A percentile compares a stretch with the other conserved stretches of the same genome.
phyloP scores from a whole-genome alignment of 1,140 invertebrate species.

The Platyscapa corneri region DNA sequence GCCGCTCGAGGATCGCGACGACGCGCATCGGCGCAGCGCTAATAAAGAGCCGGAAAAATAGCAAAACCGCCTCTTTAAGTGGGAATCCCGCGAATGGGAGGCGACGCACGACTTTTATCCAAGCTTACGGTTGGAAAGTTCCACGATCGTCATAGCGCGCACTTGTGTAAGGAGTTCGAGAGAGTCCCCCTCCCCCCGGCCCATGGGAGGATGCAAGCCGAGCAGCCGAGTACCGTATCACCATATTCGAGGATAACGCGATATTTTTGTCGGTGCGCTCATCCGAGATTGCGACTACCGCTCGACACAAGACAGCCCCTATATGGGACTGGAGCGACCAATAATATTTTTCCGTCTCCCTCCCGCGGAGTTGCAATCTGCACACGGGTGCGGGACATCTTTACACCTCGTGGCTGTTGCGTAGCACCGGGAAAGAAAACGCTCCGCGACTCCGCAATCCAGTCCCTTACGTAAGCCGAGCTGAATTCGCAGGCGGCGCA shows the following conservation, averaged over 20 bases:
- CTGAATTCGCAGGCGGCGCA: neutral
- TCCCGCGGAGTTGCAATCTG: neutral
- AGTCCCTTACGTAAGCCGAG: neutral
- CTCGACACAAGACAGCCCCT: constrained; percentile 64
- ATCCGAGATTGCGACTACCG: constrained; percentile 16
- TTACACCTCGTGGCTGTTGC: neutral
- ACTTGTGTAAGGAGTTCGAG: neutral
- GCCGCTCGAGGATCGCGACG: no score
- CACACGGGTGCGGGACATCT: neutral
- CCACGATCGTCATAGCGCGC: neutral
- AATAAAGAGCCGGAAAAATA: no score
- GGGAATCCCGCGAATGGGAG: no score
- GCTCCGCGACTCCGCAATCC: neutral
- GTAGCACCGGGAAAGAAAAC: neutral
- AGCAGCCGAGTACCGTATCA: constrained; percentile 60
- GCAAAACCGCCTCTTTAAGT: no score
- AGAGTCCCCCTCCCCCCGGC: neutral
- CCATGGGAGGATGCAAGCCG: neutral
- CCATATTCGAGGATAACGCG: constrained; percentile 72
- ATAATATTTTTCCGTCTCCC: neutral
- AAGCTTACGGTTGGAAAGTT: no score
- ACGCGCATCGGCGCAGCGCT: no score
- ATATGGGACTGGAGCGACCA: constrained; percentile 58
- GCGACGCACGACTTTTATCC: no score
- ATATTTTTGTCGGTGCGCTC: constrained; percentile 59